Base-by-base conservation (phyloP, 2,797 vertebrate genomes). In the Chelidonichthys spinosus region DNA sequence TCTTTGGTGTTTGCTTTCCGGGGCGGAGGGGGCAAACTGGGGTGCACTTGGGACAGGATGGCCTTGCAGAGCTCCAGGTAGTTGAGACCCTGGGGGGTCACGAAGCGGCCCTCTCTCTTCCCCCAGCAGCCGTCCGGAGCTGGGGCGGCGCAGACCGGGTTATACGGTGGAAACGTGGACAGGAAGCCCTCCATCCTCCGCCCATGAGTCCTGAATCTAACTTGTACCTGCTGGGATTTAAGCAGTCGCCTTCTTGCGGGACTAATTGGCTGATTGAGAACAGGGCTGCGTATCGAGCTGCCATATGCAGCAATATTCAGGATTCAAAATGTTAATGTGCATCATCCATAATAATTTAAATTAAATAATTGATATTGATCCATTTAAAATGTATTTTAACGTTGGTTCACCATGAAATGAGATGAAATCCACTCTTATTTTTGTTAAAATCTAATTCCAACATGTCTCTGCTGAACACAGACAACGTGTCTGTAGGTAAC, bases 21-120 rank as follows among this genome's bases (percentile, higher is more conserved):
- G 8, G 89, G 84, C 2, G 78, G 78, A 3, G 92, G 84, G 2
- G 79, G 46, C 0, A 43, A 0, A 0, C 81, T 78, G 0, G 96
- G 94, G 87, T 86, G 90, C 47, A 96, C 92, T 53, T 96, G 97
- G 1, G 95, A 92, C n/a, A 98, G 92, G 59, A 97, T 86, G 40
- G 94, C 93, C 79, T 95, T 96, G 84, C 90, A 96, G 74, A 95
- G 78, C 49, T 97, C 96, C 83, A 96, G 74, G 86, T 94, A 96
- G 25, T 95, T 95, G 0, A 95, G 83, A 50, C 92, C 81, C 7
- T 93, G 90, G 0, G 93, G 89, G 11, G 91, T 78, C 59, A 91
- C 67, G 64, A 93, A 92, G 33, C 90, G 82, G 36, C 78, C 91
- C 37, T 84, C 92, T 66, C 92, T 90, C 79, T 92, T 95, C 0